Evolutionary conservation across 1,140 invertebrate species (phyloP).

Genomic region (Andrena cerasifolii): DNA sequence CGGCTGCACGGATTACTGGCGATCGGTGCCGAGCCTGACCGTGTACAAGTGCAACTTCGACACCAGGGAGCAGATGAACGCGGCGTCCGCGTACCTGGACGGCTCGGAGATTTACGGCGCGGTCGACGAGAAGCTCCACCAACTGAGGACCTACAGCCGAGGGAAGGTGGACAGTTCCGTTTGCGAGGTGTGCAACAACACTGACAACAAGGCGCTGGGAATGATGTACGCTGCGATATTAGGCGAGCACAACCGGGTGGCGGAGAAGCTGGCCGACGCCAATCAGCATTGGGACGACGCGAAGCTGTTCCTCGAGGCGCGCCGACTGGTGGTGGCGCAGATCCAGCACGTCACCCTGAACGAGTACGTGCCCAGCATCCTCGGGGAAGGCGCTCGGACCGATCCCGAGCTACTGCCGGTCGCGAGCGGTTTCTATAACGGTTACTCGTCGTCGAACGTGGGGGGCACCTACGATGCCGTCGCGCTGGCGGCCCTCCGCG

Average conservation of each 20-base stretch:
- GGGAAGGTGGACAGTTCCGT: constrained; percentile 86
- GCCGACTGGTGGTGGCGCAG: constrained; percentile 88
- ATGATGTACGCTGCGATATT: constrained; percentile 88
- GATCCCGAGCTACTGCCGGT: constrained; percentile 86
- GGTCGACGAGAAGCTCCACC: constrained; percentile 86
- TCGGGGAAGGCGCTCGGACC: constrained; percentile 87
- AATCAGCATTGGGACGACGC: constrained; percentile 95
- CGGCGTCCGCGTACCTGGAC: constrained; percentile 93
- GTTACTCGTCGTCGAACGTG: constrained; percentile 92
- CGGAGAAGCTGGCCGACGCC: constrained; percentile 86
- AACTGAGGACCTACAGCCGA: constrained; percentile 88
- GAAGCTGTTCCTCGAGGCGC: constrained; percentile 90
- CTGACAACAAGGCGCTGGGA: constrained; percentile 79
- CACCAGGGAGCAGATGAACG: constrained; percentile 92
- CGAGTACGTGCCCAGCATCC: constrained; percentile 91
- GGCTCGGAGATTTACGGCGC: constrained; percentile 93
- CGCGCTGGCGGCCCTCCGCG: constrained; percentile 88
- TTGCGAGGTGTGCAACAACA: constrained; percentile 83
- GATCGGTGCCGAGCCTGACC: constrained; percentile 87
- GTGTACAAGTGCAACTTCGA: constrained; percentile 86
- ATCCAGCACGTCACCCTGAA: constrained; percentile 94
- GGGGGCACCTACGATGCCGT: constrained; percentile 90
- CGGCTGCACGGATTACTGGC: constrained; percentile 87
- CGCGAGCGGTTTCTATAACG: constrained; percentile 86
- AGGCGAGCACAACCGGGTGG: constrained; percentile 93